phyloP scores from a whole-genome alignment of 2,113 vertebrate genomes.

The Prionailurus bengalensis region DNA sequence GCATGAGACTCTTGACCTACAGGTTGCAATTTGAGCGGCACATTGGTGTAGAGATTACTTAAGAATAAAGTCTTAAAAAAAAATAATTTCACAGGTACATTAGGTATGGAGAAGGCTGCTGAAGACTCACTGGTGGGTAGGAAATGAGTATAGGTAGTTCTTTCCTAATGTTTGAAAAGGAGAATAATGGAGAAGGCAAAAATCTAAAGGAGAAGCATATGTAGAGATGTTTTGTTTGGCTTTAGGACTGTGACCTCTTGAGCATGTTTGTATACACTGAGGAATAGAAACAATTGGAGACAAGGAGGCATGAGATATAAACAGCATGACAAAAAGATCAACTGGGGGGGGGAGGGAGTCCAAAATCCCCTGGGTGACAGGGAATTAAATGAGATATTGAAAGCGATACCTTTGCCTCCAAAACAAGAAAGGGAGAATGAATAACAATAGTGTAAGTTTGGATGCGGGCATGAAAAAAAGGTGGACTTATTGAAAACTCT shows the following conservation, averaged over 20 bases:
- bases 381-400: neutral
- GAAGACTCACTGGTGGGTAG: neutral
- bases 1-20: neutral
- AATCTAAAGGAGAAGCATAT: neutral
- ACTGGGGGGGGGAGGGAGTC: neutral
- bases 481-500: neutral
- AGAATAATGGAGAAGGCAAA: neutral
- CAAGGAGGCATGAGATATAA: neutral
- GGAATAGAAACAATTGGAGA: neutral
- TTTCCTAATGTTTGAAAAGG: conserved; percentile 1
- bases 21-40: neutral
- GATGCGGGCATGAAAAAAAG: neutral
- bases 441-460: neutral
- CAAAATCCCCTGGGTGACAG: neutral
- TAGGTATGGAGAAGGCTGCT: neutral
- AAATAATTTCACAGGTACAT: neutral
- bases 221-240: neutral
- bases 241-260: neutral
- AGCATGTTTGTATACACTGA: neutral
- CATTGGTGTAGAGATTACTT: neutral
- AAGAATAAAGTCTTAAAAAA: neutral
- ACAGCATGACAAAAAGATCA: neutral
- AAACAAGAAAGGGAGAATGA: conserved; percentile 33
- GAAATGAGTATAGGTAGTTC: neutral
- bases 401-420: neutral